Evolutionary conservation across 2,113 vertebrate species (phyloP), one percentile per base, ranked within the genome.

Genomic region (Antennarius striatus): DNA sequence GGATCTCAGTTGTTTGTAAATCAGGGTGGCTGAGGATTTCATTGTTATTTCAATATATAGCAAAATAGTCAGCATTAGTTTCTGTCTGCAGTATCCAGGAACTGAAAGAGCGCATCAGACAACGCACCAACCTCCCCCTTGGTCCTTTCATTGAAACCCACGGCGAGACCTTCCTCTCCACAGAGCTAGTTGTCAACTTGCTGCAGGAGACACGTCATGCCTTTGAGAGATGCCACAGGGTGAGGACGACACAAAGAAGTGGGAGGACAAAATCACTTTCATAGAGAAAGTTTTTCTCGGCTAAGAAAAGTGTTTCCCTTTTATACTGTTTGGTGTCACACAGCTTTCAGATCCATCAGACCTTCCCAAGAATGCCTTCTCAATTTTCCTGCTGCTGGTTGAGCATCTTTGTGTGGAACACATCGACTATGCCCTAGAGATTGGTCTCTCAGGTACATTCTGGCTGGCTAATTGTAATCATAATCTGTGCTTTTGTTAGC

Each of bases 401-500:
- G 97, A 99, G 22, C 96, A 98, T 91, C 95, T 99, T 56, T 99
- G 98, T 85, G 95, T 97, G 74, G 97, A 99, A 7, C 97, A 99
- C 91, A 99, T 99, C 56, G 98, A 99, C 92, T 99, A 99, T 70
- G 98, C 98, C 68, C 92, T 99, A 80, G 97, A 99, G 91, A 99
- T 97, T 60, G 98, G 97, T 79, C 95, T 98, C 67, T 95, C 95
- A 89, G 98, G 98, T 98, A 91, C 79, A 86, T 85, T n/a, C 45
- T 49, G 3, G 30, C 7, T 4, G 30, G 17, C 16, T 71, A 10
- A 68, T 56, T 47, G 28, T 28, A 62, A 42, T 13, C 5, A 28
- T 17, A n/a, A 60, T 52, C 15, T 63, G 6, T 12, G 9, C 3
- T 43, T 43, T 43, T 9, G 42, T 43, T 43, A 1, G 5, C 39